A percentile compares a stretch with the other conserved stretches of the same genome.
Conservation (phyloP, 2,888 invertebrate species). For the Epistrophe grossulariae region DNA sequence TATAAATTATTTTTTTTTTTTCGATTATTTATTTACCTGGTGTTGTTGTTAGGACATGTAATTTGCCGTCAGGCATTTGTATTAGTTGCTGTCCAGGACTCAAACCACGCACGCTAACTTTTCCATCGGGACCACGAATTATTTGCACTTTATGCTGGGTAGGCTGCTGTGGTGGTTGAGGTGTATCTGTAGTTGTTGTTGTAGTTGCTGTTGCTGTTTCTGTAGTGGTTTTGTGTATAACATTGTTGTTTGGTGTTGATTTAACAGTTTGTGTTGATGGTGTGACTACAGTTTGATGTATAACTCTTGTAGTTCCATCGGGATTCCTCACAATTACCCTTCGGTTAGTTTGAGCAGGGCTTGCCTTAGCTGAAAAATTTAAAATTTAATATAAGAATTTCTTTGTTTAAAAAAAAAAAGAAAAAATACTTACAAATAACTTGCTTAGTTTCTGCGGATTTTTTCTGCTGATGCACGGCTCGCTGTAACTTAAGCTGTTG, state of each 20-base stretch:
- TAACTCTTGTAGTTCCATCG: slow-evolving; percentile 88
- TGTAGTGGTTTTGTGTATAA: slow-evolving; percentile 54
- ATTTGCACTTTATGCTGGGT: slow-evolving; percentile 93
- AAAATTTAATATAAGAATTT: background rate
- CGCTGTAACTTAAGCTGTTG: slow-evolving; percentile 94
- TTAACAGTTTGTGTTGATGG: slow-evolving; percentile 85
- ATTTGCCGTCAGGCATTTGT: slow-evolving; percentile 96
- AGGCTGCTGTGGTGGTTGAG: slow-evolving; percentile 86
- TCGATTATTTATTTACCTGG: slow-evolving; percentile 77
- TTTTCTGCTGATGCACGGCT: slow-evolving; percentile 94
- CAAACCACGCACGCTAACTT: slow-evolving; percentile 95
- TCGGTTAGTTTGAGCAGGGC: slow-evolving; percentile 80
- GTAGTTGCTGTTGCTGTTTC: slow-evolving; percentile 82
- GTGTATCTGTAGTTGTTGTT: slow-evolving; percentile 85
- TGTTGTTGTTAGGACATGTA: slow-evolving; percentile 89
- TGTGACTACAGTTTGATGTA: slow-evolving; percentile 87
- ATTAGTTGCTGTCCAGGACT: slow-evolving; percentile 96
- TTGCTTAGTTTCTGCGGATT: slow-evolving; percentile 87
- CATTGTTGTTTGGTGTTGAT: slow-evolving; percentile 87
- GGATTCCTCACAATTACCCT: slow-evolving; percentile 84
- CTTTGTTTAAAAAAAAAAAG: background rate
- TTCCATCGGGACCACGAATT: slow-evolving; percentile 94
- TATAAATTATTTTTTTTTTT: background rate
- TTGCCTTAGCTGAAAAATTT: slow-evolving; percentile 47
- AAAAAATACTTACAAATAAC: slow-evolving; percentile 78